These are phyloP conservation scores for Apteryx owenii DNA, from an alignment of 2,113 vertebrate genomes.

Conservation along the genomic window DNA sequence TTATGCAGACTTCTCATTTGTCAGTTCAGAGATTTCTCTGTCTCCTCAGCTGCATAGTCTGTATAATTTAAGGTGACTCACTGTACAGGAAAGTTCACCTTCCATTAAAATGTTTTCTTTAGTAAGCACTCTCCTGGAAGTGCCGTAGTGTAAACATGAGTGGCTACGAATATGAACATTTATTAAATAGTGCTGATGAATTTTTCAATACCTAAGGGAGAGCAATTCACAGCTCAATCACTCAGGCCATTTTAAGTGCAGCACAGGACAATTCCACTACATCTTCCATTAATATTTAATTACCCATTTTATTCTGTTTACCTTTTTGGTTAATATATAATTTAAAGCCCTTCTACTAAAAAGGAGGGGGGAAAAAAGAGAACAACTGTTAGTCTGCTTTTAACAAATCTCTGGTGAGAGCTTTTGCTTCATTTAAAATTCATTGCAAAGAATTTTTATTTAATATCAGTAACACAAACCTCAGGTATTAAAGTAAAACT, in stretches of 20 bases:
- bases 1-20: slow-evolving; percentile 67
- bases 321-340: slow-evolving; percentile 88
- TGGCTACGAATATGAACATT: slow-evolving; percentile 83
- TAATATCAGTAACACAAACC: slow-evolving; percentile 77
- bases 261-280: slow-evolving; percentile 86
- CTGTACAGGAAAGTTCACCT: slow-evolving; percentile 80
- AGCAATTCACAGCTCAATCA: slow-evolving; percentile 88
- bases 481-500: slow-evolving; percentile 77
- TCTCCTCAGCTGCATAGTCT: slow-evolving; percentile 62
- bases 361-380: slow-evolving; percentile 30
- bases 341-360: slow-evolving; percentile 83
- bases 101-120: slow-evolving; percentile 88
- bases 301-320: slow-evolving; percentile 89
- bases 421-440: slow-evolving; percentile 81
- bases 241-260: slow-evolving; percentile 85
- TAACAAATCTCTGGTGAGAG: slow-evolving; percentile 85
- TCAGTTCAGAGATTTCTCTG: slow-evolving; percentile 76
- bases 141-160: slow-evolving; percentile 85
- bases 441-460: slow-evolving; percentile 78
- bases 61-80: slow-evolving; percentile 86
- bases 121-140: slow-evolving; percentile 85
- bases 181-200: slow-evolving; percentile 88
- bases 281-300: slow-evolving; percentile 88
- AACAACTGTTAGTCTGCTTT: slow-evolving; percentile 83
- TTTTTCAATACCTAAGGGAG: slow-evolving; percentile 87